These are phyloP conservation scores for Parotia lawesii DNA, from an alignment of 2,113 vertebrate genomes.

Conservation along the genomic window DNA sequence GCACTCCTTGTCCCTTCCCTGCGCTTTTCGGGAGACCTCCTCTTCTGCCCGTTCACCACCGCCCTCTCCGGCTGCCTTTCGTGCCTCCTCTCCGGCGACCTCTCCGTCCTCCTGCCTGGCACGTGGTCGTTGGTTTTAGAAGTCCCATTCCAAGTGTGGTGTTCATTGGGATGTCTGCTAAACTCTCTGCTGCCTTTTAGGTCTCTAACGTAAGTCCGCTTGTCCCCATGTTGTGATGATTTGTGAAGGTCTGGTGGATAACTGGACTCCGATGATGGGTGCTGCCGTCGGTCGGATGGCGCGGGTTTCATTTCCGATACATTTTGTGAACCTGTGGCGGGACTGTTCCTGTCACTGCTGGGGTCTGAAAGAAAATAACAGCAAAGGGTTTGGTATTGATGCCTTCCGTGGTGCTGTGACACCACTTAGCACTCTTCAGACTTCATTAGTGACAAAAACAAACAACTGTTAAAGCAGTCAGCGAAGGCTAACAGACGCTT, in stretches of 20 bases:
- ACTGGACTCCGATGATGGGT: slow-evolving; percentile 85
- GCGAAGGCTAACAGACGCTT: slow-evolving; percentile 63
- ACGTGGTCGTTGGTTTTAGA: slow-evolving; percentile 77
- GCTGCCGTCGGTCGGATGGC: slow-evolving; percentile 77
- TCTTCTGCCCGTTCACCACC: slow-evolving; percentile 74
- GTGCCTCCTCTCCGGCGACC: slow-evolving; percentile 79
- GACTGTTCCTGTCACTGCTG: slow-evolving; percentile 83
- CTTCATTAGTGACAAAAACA: slow-evolving; percentile 76
- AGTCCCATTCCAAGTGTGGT: slow-evolving; percentile 89
- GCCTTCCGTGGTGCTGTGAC: background rate
- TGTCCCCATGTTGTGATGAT: slow-evolving; percentile 88
- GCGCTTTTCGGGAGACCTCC: slow-evolving; percentile 79
- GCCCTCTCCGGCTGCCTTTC: slow-evolving; percentile 73
- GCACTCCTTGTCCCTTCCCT: slow-evolving; percentile 80
- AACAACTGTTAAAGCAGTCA: slow-evolving; percentile 72
- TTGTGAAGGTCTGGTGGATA: slow-evolving; percentile 86
- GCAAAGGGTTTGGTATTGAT: slow-evolving; percentile 65
- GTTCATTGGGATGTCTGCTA: slow-evolving; percentile 80
- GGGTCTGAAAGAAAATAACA: slow-evolving; percentile 87
- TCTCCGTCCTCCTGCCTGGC: slow-evolving; percentile 79
- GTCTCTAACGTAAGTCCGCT: slow-evolving; percentile 76
- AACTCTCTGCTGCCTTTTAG: slow-evolving; percentile 78
- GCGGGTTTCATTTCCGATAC: slow-evolving; percentile 88
- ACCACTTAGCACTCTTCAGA: slow-evolving; percentile 55
- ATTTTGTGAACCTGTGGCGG: slow-evolving; percentile 89